Evolutionary conservation across 2,888 invertebrate species (phyloP), one percentile per base, ranked within the genome.

Genomic region (Pterostichus niger): DNA sequence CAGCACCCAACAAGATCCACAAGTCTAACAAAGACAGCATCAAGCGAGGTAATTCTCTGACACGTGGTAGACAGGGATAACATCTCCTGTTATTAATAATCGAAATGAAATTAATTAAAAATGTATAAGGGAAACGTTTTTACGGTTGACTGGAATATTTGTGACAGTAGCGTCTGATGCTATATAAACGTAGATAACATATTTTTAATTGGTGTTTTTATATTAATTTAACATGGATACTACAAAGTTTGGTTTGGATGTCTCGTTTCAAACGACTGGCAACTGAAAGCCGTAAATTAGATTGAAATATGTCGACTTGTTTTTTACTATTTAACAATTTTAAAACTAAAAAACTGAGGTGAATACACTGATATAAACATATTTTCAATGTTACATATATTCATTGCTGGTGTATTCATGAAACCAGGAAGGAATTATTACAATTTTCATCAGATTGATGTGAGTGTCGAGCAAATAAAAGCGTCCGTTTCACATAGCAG

Each of bases 161-260:
- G 68, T 75, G 52, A 75, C 75, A 75, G 75, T 75, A 75, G 75
- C 75, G 24, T 33, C 40, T 40, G 40, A 40, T 40, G 40, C 9
- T 40, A 40, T 40, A 40, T 40, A 6, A 40, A 40, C 40, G 40
- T 17, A 75, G 49, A 73, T 73, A 73, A 73, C 31, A 75, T 49
- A 75, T 75, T 75, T 75, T 75, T 75, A 75, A 75, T 75, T 75
- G 75, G 75, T 75, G 75, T 75, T 75, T 75, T 75, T 52, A 75
- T 75, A 75, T 49, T 52, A 75, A 75, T 75, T 75, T 75, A 75
- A 75, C 52, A 75, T 75, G 75, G 33, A 52, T 75, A 73, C 40
- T 68, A 35, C 44, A 3, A 40, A 5, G n/a, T 68, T 68, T 11
- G 40, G 40, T 40, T 44, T 68, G 68, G 40, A 68, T 68, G 44